Base-by-base conservation (phyloP, 64 coral and sea anemone species). In the Cladopsammia gracilis region DNA sequence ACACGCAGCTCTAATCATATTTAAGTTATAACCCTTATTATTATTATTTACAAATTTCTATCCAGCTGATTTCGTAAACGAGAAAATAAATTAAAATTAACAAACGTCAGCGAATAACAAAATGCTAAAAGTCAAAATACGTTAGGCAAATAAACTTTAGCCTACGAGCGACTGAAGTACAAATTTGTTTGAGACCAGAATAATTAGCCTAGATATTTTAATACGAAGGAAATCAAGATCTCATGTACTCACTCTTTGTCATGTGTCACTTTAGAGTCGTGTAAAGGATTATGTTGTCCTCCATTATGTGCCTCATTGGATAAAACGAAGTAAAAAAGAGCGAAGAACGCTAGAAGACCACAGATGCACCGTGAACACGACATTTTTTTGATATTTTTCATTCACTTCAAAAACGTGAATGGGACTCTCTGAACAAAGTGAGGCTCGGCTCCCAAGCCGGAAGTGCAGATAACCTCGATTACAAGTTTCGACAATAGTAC, bases 181-280 rank as follows among this genome's bases (percentile, higher is more conserved):
- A 56, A 56, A 56, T 5, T 56, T 56, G 53, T 56, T 11, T 11
- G 6, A 6, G 52, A 6, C 12, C 5, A 56, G 53, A 10, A 12
- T 12, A 10, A 10, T 12, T 56, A 56, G 1, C 7, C 12, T 10
- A 1, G 3, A 56, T 10, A 56, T 56, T 56, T 54, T 54, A 54
- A 11, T 56, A 56, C 3, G 53, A 56, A 56, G 53, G 53, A 1
- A 10, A 56, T 56, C 53, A 6, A 12, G 3, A 10, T 12, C 7
- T 56, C 47, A 10, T 18, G n/a, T 23, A 87, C 91, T 87, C 78
- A 93, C 91, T 93, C 91, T 93, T 93, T 93, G 69, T 93, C 91
- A 15, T 93, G 91, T 23, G 91, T 93, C 16, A 87, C 16, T 79
- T 93, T 93, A 60, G 82, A 62, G 65, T 93, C 82, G 22, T 93